Percentiles rank a stretch among this genome's conserved stretches.
Evolutionary conservation across 2,888 invertebrate species (phyloP).

Genomic region (Dynastes grantii): DNA sequence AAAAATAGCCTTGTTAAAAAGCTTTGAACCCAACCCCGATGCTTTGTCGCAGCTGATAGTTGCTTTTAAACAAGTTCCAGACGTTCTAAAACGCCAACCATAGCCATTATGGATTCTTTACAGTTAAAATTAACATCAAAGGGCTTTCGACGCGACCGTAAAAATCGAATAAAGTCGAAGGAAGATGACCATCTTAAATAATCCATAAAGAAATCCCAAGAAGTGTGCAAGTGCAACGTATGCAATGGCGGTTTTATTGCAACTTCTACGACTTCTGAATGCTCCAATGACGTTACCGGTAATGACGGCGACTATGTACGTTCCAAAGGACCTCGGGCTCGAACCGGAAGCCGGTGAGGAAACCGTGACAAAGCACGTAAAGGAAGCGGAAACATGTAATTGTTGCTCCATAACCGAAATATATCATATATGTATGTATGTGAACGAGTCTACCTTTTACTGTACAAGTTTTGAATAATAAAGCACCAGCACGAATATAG

Average conservation of each 20-base stretch:
- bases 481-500: not conserved
- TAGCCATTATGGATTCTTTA: too few species aligned
- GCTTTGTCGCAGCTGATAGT: too few species aligned
- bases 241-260: not conserved
- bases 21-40: too few species aligned
- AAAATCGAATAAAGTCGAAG: too few species aligned
- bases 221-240: not conserved
- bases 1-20: too few species aligned
- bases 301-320: not conserved
- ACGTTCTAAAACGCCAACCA: too few species aligned
- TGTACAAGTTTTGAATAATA: not conserved
- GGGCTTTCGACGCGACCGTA: too few species aligned
- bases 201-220: not conserved
- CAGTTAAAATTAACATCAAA: too few species aligned
- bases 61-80: too few species aligned
- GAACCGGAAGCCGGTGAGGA: not conserved
- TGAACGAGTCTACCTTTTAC: not conserved
- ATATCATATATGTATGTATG: slow-evolving; percentile 8
- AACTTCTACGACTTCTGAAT: not conserved
- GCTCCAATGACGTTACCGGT: not conserved
- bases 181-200: not conserved
- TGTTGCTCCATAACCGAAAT: slow-evolving; percentile 27
- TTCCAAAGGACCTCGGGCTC: slow-evolving; percentile 12
- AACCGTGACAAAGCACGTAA: slow-evolving; percentile 19
- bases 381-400: slow-evolving; percentile 32